phyloP scores from a whole-genome alignment of 2,797 vertebrate genomes.

The Gallinago stenura region DNA sequence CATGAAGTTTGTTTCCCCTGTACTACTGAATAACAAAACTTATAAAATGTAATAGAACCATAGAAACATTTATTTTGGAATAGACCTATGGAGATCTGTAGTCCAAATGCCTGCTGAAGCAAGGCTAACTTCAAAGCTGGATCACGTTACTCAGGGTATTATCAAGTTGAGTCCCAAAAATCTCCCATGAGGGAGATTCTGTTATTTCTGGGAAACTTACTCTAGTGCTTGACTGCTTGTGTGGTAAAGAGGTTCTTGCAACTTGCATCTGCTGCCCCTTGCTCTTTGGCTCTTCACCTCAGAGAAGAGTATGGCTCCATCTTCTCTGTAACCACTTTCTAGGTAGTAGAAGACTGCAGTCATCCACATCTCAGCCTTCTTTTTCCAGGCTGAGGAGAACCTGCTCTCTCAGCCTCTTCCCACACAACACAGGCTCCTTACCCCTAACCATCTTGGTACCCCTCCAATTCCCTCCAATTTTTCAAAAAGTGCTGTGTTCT shows the following conservation, averaged over 20 bases:
- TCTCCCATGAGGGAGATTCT: not conserved
- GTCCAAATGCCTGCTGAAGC: not conserved
- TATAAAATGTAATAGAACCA: not conserved
- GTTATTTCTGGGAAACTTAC: not conserved
- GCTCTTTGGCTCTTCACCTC: not conserved
- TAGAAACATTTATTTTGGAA: not conserved
- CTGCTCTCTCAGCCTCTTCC: not conserved
- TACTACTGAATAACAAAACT: not conserved
- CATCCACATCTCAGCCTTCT: not conserved
- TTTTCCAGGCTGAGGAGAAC: not conserved
- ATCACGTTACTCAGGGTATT: not conserved
- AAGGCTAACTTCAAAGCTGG: not conserved
- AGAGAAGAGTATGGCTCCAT: not conserved
- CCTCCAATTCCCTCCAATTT: not conserved
- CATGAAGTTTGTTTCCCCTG: not conserved
- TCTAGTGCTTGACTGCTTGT: not conserved
- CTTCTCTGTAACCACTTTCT: not conserved
- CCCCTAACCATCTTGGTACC: not conserved
- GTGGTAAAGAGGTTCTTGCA: not conserved
- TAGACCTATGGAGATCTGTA: not conserved
- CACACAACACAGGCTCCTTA: not conserved
- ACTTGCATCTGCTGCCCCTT: not conserved
- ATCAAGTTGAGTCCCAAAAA: not conserved
- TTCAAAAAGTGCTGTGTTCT: not conserved
- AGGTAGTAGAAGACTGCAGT: not conserved